Evolutionary conservation across 2,113 vertebrate species (phyloP), one percentile per base, ranked within the genome.

Genomic region (Larimichthys crocea): DNA sequence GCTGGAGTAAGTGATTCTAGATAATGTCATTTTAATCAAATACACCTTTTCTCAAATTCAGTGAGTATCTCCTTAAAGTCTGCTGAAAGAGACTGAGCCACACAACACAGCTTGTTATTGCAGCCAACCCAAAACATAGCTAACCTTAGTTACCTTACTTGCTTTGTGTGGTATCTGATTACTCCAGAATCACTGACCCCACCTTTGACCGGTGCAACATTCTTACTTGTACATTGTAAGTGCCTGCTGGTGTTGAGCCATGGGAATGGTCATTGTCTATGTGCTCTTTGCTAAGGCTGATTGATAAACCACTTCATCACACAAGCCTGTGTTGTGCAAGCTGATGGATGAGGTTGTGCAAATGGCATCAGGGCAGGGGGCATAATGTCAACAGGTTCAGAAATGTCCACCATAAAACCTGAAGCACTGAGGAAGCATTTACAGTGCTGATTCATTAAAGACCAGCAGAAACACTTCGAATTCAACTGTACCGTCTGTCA

Each of bases 221-320:
- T 59, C 50, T 29, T 65, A 46, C 26, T 61, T 62, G 66, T 57
- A 81, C 60, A 73, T 69, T 70, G 82, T 46, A 71, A 79, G 76
- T 60, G 56, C 85, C 74, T 89, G 87, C 87, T 93, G 90, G 84
- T 91, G 74, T 80, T 24, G 50, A 71, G 72, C 60, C 15, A 50
- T 66, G 57, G 24, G 50, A 73, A 64, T 17, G 26, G 16, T 53
- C 52, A 63, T 60, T 63, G 59, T 74, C 40, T 68, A 29, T 20
- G 52, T 53, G 50, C 35, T 84, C 75, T 26, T 35, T 79, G 83
- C 70, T 42, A 71, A 10, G 10, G 53, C 79, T 56, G 70, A 69
- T 65, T 31, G 56, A 64, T 60, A 63, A 85, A 68, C 48, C 1
- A 17, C 50, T 5, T 78, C 29, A 63, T 86, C 15, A 49, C 74